Conservation (phyloP, 2,888 invertebrate genomes). For the Resseliella maxima region DNA sequence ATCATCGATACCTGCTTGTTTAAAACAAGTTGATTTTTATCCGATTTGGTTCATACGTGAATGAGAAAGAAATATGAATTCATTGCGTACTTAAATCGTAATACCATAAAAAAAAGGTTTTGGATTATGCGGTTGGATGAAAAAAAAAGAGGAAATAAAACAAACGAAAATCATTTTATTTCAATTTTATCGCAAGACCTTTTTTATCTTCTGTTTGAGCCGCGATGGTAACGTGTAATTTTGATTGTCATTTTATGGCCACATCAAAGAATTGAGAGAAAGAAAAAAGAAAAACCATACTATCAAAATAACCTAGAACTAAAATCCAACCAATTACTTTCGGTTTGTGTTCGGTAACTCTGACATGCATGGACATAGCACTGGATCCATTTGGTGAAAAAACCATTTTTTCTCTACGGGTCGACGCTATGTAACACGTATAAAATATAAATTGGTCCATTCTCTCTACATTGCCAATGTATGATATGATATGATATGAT, state of each 20-base stretch:
- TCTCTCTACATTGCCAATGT: no score
- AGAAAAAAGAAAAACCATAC: no score
- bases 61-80: not conserved
- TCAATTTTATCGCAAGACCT: constrained; percentile 34
- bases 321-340: not conserved
- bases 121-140: not conserved
- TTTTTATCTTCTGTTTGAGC: not conserved
- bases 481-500: no score
- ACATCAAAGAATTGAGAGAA: not conserved
- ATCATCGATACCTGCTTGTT: not conserved
- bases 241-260: constrained; percentile 7
- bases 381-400: no score
- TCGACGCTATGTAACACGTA: no score
- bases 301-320: no score
- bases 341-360: no score
- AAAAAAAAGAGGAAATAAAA: not conserved
- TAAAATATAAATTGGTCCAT: no score
- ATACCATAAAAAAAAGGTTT: not conserved
- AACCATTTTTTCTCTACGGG: not conserved
- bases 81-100: no score
- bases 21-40: not conserved
- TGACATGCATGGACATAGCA: no score
- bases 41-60: not conserved
- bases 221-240: constrained; percentile 19
- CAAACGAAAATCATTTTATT: constrained; percentile 24